phyloP scores from a whole-genome alignment of 2,888 invertebrate genomes.

The Meiosimyza decipiens region DNA sequence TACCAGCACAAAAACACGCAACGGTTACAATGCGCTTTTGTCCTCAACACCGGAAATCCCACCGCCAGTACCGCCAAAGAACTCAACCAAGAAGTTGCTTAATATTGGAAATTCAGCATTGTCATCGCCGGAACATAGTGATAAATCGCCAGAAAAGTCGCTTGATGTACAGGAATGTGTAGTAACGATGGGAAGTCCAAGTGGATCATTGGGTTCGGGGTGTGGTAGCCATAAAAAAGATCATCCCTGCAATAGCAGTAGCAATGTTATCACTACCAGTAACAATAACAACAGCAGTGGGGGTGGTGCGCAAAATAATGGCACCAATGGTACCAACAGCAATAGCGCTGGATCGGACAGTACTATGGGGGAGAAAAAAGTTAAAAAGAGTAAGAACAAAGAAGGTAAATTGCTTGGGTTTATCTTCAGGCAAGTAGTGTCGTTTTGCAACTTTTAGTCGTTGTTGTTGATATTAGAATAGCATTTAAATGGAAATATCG shows the following conservation, averaged over 20 bases:
- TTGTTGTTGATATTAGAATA: constrained; percentile 45
- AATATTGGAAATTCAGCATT: constrained; percentile 59
- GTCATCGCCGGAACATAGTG: constrained; percentile 66
- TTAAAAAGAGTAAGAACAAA: constrained; percentile 68
- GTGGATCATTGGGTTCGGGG: constrained; percentile 68
- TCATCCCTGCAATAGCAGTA: constrained; percentile 46
- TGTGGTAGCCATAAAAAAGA: constrained; percentile 49
- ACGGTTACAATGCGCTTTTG: constrained; percentile 65
- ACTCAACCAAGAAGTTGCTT: constrained; percentile 55
- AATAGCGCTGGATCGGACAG: constrained; percentile 55
- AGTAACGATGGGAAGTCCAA: constrained; percentile 68
- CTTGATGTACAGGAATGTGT: constrained; percentile 57
- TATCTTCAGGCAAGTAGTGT: constrained; percentile 56
- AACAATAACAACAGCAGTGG: constrained; percentile 43
- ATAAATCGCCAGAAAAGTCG: constrained; percentile 69
- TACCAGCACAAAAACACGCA: constrained; percentile 62
- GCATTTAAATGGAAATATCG: constrained; percentile 40
- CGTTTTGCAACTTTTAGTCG: constrained; percentile 58
- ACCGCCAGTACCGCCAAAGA: constrained; percentile 63
- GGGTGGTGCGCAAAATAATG: constrained; percentile 38
- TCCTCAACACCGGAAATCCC: constrained; percentile 64
- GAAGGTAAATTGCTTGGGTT: constrained; percentile 67
- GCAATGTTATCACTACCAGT: constrained; percentile 50
- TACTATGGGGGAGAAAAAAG: constrained; percentile 65
- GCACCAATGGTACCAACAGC: constrained; percentile 44